Percentiles rank a stretch among this genome's conserved stretches.
These are phyloP conservation scores for Oscheius myriophilus DNA, from an alignment of 2,888 invertebrate genomes.

Conservation along the genomic window DNA sequence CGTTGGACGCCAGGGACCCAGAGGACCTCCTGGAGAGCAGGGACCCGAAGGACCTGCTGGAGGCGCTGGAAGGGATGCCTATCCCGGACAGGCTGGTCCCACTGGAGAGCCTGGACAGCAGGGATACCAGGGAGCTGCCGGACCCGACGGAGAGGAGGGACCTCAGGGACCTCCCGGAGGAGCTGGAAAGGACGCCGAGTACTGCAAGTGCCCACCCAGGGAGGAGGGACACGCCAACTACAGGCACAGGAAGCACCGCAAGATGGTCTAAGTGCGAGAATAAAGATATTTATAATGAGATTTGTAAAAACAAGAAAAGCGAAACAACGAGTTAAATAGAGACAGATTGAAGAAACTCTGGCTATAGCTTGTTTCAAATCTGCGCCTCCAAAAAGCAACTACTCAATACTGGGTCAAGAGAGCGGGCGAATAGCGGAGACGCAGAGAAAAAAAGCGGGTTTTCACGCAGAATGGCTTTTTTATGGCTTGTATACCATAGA, in stretches of 20 bases:
- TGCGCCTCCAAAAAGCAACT: no score
- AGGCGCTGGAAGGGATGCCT: conserved; percentile 47
- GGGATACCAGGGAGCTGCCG: conserved; percentile 59
- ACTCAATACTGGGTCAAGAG: no score
- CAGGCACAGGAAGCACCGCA: conserved; percentile 27
- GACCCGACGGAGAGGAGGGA: conserved; percentile 55
- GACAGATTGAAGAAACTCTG: no score
- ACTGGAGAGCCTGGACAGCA: conserved; percentile 59
- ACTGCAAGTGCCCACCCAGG: conserved; percentile 60
- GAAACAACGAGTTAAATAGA: no score
- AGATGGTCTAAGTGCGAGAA: neutral
- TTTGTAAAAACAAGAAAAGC: no score
- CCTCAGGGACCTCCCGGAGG: conserved; percentile 44
- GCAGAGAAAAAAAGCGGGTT: no score
- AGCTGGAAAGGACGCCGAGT: conserved; percentile 57
- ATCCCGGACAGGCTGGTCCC: conserved; percentile 53
- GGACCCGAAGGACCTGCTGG: conserved; percentile 54
- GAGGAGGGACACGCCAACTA: conserved; percentile 33
- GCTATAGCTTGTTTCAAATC: no score
- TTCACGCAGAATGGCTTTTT: no score
- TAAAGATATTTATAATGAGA: no score
- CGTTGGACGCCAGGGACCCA: conserved; percentile 59
- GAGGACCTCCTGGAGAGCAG: conserved; percentile 59
- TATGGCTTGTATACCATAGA: no score
- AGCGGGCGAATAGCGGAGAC: no score